Base-by-base conservation (phyloP, 2,113 vertebrate genomes). In the Gulo gulo region DNA sequence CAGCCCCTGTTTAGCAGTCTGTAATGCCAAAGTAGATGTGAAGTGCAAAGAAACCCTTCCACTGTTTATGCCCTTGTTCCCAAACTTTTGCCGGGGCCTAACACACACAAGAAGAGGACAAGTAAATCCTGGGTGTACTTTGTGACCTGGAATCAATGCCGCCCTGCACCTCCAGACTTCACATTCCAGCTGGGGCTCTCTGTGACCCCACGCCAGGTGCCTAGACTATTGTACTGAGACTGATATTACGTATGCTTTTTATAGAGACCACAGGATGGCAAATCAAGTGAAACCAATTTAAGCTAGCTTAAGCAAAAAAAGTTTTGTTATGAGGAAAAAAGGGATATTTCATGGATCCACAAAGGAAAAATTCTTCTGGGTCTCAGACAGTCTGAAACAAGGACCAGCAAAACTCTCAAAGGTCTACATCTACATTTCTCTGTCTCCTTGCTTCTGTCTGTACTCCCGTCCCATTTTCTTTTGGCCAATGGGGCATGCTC, bases 51-150 rank as follows among this genome's bases (percentile, higher is more conserved):
- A 1, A 15, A 65, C 76, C 55, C 4, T 71, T 16, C 31, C 0
- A 2, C 0, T 15, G 24, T 13, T 36, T 23, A 3, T 36, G 2
- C 36, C 39, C 52, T 2, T 20, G 1, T 69, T 81, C 1, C 45
- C 59, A 9, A n/a, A 59, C 7, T 18, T 59, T 24, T 20, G 12
- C 21, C 4, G 4, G 11, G 52, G 21, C 45, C 63, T 47, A 6
- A 50, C 4, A 4, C 0, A 16, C 18, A 34, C 1, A 6, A 0
- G 34, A 79, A 61, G 26, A 73, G 26, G 18, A 69, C 1, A 7
- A 20, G 42, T 7, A 42, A 61, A 50, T 47, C 23, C 55, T 73
- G 39, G 29, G 12, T 50, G 1, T 12, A 7, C 31, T 5, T 9
- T 4, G 12, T 79, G n/a, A 21, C 65, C 13, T 42, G 36, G 83